Base-by-base conservation (phyloP, 2,113 vertebrate species). In the Genyomyrus donnyi region DNA sequence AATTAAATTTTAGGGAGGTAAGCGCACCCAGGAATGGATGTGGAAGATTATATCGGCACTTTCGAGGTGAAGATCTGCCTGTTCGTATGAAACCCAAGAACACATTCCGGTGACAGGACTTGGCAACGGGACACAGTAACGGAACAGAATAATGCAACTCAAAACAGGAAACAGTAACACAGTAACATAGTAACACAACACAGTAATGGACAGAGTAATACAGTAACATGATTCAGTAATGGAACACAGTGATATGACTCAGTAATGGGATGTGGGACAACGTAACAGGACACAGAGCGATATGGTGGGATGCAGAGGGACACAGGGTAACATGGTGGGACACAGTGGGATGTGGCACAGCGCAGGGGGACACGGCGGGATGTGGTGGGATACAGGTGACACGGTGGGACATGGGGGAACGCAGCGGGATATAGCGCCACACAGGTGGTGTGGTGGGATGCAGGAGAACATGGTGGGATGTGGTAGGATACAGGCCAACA, bases 21-120 rank as follows among this genome's bases (percentile, higher is more conserved):
- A 91, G 91, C 92, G 93, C 95, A 96, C 97, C 97, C 96, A 96
- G 93, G 92, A 89, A 93, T 96, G 94, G 97, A 99, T 98, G 97
- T 99, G 97, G 97, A 95, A 89, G 90, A 93, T 92, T 93, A 87
- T 93, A 95, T 98, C 98, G 98, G 98, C 97, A 98, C 92, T 90
- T 96, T 96, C 94, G 94, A 93, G 46, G 89, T 88, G 94, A 92
- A 96, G 91, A 95, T 94, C 96, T 95, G 95, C 58, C 24, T n/a
- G 58, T 10, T 62, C 24, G 6, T n/a, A 24, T 3, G 8, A n/a
- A 10, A n/a, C 8, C 21, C 24, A 27, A 62, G 24, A 62, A 62
- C 21, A 62, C 8, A 62, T 62, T 62, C 24, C 8, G 2, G 8
- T 62, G 2, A 62, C 8, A 3, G 58, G 56, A 24, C 56, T 24